Conservation (phyloP, 2,888 invertebrate species). For the Hemaris fuciformis region DNA sequence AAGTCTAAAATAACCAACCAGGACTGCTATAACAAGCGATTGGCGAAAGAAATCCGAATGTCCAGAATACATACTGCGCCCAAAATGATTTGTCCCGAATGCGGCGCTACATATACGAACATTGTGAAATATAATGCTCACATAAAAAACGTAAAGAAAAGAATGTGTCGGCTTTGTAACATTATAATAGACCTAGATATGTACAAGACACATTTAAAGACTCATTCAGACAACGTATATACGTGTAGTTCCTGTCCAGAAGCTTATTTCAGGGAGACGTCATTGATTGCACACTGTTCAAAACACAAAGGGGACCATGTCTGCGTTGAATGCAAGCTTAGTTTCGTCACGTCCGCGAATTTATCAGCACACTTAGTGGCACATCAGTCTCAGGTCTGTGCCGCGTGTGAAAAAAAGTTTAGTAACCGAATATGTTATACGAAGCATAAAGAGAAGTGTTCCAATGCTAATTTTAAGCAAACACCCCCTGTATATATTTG, state of each 20-base stretch:
- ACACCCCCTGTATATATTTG: constrained; percentile 34
- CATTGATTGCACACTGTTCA: constrained; percentile 26
- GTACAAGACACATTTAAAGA: constrained; percentile 29
- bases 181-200: constrained; percentile 29
- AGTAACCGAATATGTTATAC: constrained; percentile 41
- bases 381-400: constrained; percentile 38
- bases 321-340: constrained; percentile 43
- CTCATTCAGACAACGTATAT: constrained; percentile 30
- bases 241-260: constrained; percentile 40
- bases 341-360: constrained; percentile 29
- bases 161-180: constrained; percentile 42
- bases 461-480: constrained; percentile 9
- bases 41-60: constrained; percentile 2
- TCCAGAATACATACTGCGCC: background rate
- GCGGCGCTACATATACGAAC: constrained; percentile 29
- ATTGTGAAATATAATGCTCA: constrained; percentile 40
- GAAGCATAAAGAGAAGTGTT: constrained; percentile 36
- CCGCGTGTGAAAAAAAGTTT: constrained; percentile 39
- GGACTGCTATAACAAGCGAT: background rate
- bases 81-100: constrained; percentile 41
- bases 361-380: constrained; percentile 36
- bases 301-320: constrained; percentile 24
- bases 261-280: constrained; percentile 25
- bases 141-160: constrained; percentile 34
- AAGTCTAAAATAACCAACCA: constrained; percentile 15